These are phyloP conservation scores for Flexamia atlantica DNA, from an alignment of 2,888 invertebrate genomes.

Conservation along the genomic window DNA sequence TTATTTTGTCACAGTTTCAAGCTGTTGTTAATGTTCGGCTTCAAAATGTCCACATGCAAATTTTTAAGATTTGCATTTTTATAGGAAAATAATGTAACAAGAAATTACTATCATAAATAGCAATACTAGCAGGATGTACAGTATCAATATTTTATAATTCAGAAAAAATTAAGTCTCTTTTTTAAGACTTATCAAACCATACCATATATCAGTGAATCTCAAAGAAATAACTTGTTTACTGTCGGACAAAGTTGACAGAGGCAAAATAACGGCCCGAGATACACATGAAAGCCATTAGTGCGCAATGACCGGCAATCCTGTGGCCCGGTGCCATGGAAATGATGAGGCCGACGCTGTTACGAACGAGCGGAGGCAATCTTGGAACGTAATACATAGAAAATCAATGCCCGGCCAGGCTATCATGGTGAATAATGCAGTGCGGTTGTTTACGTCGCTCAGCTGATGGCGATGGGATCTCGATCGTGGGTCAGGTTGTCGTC, in stretches of 20 bases:
- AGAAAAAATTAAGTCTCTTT: too few species aligned
- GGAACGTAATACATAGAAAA: not conserved
- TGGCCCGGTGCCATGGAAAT: conserved; percentile 8
- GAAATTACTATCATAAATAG: too few species aligned
- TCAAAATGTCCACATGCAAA: too few species aligned
- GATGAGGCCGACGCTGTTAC: not conserved
- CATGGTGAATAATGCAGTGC: conserved; percentile 25
- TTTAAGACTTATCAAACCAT: too few species aligned
- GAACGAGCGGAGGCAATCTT: conserved; percentile 14
- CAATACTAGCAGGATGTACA: too few species aligned
- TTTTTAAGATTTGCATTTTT: too few species aligned
- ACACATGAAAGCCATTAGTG: conserved; percentile 9
- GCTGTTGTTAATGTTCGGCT: too few species aligned
- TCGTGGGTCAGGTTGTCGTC: not conserved
- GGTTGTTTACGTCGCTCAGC: conserved; percentile 3
- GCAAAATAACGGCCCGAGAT: not conserved
- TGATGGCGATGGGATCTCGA: not conserved
- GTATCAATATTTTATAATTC: too few species aligned
- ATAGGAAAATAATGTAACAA: too few species aligned
- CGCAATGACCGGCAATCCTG: not conserved
- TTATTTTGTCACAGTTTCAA: too few species aligned
- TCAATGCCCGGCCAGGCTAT: conserved; percentile 19
- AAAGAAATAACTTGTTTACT: too few species aligned
- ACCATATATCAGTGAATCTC: too few species aligned
- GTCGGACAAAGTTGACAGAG: not conserved